Percentiles rank a stretch among this genome's conserved stretches.
These are phyloP conservation scores for Muscidifurax raptorellus DNA, from an alignment of 1,140 invertebrate genomes.

Conservation along the genomic window DNA sequence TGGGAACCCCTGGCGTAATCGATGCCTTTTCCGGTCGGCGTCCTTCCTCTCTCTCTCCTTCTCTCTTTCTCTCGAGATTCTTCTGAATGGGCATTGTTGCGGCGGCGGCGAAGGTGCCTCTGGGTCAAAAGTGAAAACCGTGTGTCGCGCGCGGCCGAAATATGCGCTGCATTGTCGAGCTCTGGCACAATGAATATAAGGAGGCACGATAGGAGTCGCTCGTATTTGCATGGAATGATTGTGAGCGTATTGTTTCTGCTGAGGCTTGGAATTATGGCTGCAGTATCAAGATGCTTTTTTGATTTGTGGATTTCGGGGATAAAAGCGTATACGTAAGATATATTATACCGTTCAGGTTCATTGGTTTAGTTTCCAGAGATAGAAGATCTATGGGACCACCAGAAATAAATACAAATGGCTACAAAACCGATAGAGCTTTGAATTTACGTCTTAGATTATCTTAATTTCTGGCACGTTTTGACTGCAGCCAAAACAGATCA, in stretches of 20 bases:
- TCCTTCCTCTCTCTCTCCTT: slow-evolving; percentile 19
- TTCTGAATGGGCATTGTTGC: slow-evolving; percentile 19
- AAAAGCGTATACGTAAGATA: no score
- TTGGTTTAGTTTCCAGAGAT: not conserved
- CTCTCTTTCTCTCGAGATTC: not conserved
- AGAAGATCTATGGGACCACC: not conserved
- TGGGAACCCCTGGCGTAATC: not conserved
- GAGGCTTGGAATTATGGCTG: not conserved
- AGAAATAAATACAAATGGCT: not conserved
- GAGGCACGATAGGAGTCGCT: not conserved
- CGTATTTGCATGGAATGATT: slow-evolving; percentile 6
- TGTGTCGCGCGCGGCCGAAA: not conserved
- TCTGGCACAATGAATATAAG: not conserved
- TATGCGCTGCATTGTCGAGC: not conserved
- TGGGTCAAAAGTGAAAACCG: slow-evolving; percentile 39
- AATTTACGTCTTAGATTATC: not conserved
- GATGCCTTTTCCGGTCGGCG: slow-evolving; percentile 5
- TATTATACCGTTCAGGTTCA: no score
- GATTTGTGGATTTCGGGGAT: not conserved
- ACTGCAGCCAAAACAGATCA: no score
- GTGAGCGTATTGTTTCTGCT: not conserved
- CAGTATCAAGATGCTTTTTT: not conserved
- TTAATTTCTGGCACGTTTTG: not conserved
- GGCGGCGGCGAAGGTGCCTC: slow-evolving; percentile 4
- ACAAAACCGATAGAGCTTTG: not conserved